These are phyloP conservation scores for Menidia menidia DNA, from an alignment of 2,797 vertebrate genomes.

Conservation along the genomic window DNA sequence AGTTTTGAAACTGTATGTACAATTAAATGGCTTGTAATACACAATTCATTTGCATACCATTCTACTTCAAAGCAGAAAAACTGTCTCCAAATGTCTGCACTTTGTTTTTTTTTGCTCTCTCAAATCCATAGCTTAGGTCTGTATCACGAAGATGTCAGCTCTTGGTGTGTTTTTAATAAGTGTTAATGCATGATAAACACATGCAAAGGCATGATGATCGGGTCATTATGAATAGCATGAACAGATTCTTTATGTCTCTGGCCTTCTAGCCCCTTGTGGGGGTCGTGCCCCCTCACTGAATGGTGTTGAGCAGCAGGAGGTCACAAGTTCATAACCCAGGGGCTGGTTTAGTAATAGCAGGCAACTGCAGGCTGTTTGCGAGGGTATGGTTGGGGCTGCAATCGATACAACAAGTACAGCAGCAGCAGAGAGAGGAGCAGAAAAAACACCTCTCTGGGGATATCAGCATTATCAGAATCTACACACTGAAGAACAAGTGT, in stretches of 20 bases:
- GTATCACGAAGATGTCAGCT: constrained; percentile 20
- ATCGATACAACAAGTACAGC: constrained; percentile 75
- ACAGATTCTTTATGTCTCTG: constrained; percentile 52
- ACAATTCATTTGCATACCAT: constrained; percentile 51
- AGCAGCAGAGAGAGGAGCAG: constrained; percentile 37
- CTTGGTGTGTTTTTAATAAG: constrained; percentile 70
- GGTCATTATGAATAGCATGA: constrained; percentile 68
- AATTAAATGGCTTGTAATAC: constrained; percentile 49
- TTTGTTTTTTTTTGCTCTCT: constrained; percentile 24
- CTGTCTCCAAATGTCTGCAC: constrained; percentile 5
- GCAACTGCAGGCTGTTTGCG: constrained; percentile 66
- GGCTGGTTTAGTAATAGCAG: constrained; percentile 77
- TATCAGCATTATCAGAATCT: constrained; percentile 37
- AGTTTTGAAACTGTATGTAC: constrained; percentile 37
- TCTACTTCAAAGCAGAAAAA: constrained; percentile 11
- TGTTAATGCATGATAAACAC: constrained; percentile 83
- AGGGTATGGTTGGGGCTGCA: constrained; percentile 37
- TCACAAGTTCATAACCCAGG: constrained; percentile 69
- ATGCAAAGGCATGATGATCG: constrained; percentile 66
- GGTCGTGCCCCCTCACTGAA: constrained; percentile 62
- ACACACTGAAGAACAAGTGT: constrained; percentile 23
- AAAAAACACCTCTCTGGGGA: constrained; percentile 44
- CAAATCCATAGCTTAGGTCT: constrained; percentile 13
- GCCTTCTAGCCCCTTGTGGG: constrained; percentile 60
- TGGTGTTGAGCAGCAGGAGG: constrained; percentile 57